A percentile compares a stretch with the other conserved stretches of the same genome.
Conservation (phyloP, 2,113 vertebrate species). For the Onychorhynchus coronatus region DNA sequence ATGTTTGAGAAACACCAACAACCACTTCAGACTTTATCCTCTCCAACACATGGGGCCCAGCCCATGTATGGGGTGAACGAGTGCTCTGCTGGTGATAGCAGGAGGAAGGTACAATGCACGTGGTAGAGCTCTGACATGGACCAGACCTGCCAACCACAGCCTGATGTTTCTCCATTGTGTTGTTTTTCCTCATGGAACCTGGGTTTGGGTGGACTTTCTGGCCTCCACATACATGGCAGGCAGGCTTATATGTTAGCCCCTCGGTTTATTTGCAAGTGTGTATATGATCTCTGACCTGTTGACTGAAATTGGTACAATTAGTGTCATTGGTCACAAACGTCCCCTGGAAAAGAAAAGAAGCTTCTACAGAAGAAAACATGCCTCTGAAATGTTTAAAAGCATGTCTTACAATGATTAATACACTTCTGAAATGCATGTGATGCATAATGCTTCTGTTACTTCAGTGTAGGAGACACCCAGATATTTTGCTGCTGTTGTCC, state of each 20-base stretch:
- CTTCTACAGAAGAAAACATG: not conserved
- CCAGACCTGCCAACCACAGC: not conserved
- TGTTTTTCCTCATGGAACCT: not conserved
- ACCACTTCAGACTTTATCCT: not conserved
- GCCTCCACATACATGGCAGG: not conserved
- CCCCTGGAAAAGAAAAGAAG: not conserved
- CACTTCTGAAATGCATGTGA: not conserved
- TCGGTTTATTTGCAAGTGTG: not conserved
- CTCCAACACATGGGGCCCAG: not conserved
- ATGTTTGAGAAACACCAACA: not conserved
- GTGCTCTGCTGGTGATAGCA: not conserved
- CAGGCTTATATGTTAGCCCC: not conserved
- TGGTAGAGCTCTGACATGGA: not conserved
- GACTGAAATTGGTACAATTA: not conserved
- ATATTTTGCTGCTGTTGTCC: not conserved
- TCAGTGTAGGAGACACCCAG: not conserved
- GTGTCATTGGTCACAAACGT: not conserved
- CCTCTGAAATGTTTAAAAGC: not conserved
- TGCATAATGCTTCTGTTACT: not conserved
- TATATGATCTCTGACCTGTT: not conserved
- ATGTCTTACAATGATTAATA: not conserved
- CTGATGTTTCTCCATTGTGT: not conserved
- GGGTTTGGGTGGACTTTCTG: not conserved
- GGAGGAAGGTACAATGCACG: rapidly evolving
- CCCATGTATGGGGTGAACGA: not conserved